Base-by-base conservation (phyloP, 2,113 vertebrate species). In the Nyctibius bracteatus region DNA sequence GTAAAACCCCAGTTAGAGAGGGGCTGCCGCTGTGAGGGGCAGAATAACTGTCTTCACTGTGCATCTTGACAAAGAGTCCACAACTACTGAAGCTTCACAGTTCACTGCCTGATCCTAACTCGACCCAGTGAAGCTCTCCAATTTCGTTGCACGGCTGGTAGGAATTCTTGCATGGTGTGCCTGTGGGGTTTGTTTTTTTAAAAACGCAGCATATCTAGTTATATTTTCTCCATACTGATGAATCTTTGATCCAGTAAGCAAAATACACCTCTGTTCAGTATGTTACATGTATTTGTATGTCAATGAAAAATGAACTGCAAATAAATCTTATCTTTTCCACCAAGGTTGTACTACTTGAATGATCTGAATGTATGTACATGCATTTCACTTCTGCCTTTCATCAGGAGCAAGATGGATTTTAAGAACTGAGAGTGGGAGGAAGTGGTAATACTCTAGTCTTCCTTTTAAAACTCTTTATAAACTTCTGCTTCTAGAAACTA, bases 251-350 rank as follows among this genome's bases (percentile, higher is more conserved):
- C 24, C 49, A 19, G 21, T 20, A 30, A 61, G 31, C 9, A 75
- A 89, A 86, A 43, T n/a, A 8, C 10, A 24, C 8, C 8, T 57
- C 49, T 72, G 12, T 44, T 52, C 71, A 62, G 16, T 5, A 25
- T 4, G 11, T 81, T 67, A 54, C 18, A 9, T 0, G 0, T 6
- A 0, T 82, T 55, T 10, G 10, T 47, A 21, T 35, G 35, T 44
- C 24, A 47, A 6, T 67, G 14, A 70, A 92, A 73, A 87, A 66
- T 33, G 15, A 81, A 51, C 23, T 47, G 35, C 33, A 72, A 67
- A 67, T 54, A 51, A 83, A 49, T 27, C 4, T 18, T n/a, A n/a
- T n/a, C 9, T 62, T 41, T 88, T 62, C 44, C 17, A 25, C 27
- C 37, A 68, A 52, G 37, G 20, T 21, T 77, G 10, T 22, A 9